A percentile compares a stretch with the other conserved stretches of the same genome.
These are phyloP conservation scores for Chymomyza costata DNA, from an alignment of 1,140 invertebrate genomes.

Conservation along the genomic window DNA sequence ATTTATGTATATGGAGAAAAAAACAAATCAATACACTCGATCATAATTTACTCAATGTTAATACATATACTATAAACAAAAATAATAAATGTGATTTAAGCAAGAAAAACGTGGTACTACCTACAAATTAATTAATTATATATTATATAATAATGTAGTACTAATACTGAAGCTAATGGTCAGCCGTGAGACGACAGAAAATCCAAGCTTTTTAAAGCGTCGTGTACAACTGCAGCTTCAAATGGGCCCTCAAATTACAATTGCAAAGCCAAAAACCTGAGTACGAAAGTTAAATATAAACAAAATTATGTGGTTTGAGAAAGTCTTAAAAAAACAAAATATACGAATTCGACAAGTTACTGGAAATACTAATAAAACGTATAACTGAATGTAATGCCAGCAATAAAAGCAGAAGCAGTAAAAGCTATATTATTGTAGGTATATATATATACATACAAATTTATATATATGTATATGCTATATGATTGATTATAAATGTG, in stretches of 20 bases:
- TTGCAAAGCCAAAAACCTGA: conserved; percentile 18
- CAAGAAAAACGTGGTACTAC: conserved; percentile 51
- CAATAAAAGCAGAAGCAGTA: conserved; percentile 47
- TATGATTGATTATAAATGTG: conserved; percentile 50
- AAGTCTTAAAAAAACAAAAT: conserved; percentile 14
- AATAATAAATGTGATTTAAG: conserved; percentile 72
- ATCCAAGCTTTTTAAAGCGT: no score
- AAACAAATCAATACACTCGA: conserved; percentile 52
- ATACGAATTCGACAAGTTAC: no score
- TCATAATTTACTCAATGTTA: conserved; percentile 70
- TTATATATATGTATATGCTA: conserved; percentile 35
- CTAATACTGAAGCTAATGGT: no score
- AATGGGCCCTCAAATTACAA: no score
- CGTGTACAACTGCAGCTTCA: no score
- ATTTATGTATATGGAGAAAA: no score
- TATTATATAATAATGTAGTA: conserved; percentile 30
- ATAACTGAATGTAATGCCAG: conserved; percentile 54
- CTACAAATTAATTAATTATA: conserved; percentile 31
- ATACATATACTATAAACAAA: conserved; percentile 51
- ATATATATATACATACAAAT: conserved; percentile 25
- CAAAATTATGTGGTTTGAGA: conserved; percentile 28
- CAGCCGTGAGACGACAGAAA: no score
- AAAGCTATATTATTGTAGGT: no score
- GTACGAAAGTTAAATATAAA: conserved; percentile 19
- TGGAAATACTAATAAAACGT: conserved; percentile 42